A percentile compares a stretch with the other conserved stretches of the same genome.
These are phyloP conservation scores for Microcebus lehilahytsara DNA, from an alignment of 2,113 vertebrate genomes.

Conservation along the genomic window DNA sequence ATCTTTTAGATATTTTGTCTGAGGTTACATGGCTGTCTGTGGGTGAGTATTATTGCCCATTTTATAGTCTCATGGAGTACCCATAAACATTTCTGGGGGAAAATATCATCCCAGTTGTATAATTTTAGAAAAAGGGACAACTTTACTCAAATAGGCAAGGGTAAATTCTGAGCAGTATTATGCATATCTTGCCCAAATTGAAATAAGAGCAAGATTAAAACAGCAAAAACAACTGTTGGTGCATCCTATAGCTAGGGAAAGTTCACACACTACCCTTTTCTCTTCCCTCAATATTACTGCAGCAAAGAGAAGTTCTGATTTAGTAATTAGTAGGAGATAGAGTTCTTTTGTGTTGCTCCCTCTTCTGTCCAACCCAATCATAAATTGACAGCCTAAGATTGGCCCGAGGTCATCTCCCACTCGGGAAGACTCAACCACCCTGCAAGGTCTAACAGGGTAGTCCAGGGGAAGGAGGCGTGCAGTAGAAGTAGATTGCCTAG, in stretches of 20 bases:
- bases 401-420: not conserved
- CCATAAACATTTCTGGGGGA: not conserved
- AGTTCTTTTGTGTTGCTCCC: not conserved
- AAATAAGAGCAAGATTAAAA: constrained; percentile 22
- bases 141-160: not conserved
- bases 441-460: not conserved
- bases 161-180: not conserved
- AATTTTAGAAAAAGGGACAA: not conserved
- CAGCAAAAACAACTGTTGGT: not conserved
- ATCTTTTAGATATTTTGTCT: constrained; percentile 4
- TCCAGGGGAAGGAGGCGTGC: not conserved
- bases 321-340: not conserved
- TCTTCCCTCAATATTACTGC: not conserved
- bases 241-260: not conserved
- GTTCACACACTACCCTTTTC: not conserved
- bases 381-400: not conserved
- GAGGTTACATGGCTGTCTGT: not conserved
- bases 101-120: not conserved
- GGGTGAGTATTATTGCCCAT: not conserved
- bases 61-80: not conserved
- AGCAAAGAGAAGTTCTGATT: not conserved
- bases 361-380: not conserved
- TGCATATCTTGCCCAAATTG: not conserved
- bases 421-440: not conserved
- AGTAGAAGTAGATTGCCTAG: not conserved